Conservation (phyloP, 2,797 vertebrate species). For the Megalops cyprinoides region DNA sequence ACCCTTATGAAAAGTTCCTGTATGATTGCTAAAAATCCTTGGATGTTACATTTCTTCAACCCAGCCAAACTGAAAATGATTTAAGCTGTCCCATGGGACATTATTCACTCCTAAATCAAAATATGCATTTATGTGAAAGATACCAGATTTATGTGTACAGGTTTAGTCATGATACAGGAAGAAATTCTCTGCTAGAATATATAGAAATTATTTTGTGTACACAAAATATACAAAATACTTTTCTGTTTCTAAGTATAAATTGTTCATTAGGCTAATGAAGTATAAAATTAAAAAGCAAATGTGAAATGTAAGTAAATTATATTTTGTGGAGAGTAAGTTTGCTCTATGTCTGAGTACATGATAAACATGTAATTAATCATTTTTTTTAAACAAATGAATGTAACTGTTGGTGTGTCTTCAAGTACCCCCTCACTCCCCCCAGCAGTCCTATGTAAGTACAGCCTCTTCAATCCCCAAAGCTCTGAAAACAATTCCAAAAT, state of each 20-base stretch:
- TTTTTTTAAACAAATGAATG: slow-evolving; percentile 18
- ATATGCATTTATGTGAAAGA: background rate
- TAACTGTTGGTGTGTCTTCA: slow-evolving; percentile 26
- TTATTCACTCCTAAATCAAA: too few relatives aligned
- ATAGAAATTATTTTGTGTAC: too few relatives aligned
- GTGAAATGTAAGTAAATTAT: background rate
- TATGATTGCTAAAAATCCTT: background rate
- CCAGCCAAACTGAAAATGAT: background rate
- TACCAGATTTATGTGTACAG: too few relatives aligned
- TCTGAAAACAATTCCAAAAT: background rate
- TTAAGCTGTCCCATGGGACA: background rate
- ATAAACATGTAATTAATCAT: slow-evolving; percentile 36
- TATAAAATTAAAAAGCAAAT: background rate
- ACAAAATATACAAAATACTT: too few relatives aligned
- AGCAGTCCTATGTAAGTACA: slow-evolving; percentile 10
- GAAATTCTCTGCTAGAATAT: too few relatives aligned
- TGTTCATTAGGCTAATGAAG: slow-evolving; percentile 5
- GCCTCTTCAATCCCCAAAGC: background rate
- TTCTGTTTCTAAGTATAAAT: too few relatives aligned
- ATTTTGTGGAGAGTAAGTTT: slow-evolving; percentile 2
- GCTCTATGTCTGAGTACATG: slow-evolving; percentile 6
- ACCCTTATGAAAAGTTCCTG: background rate
- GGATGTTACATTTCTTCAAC: background rate
- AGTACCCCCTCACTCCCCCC: slow-evolving; percentile 26
- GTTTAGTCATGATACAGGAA: too few relatives aligned